Evolutionary conservation across 2,113 vertebrate species (phyloP), one percentile per base, ranked within the genome.

Genomic region (Thamnophis sirtalis): DNA sequence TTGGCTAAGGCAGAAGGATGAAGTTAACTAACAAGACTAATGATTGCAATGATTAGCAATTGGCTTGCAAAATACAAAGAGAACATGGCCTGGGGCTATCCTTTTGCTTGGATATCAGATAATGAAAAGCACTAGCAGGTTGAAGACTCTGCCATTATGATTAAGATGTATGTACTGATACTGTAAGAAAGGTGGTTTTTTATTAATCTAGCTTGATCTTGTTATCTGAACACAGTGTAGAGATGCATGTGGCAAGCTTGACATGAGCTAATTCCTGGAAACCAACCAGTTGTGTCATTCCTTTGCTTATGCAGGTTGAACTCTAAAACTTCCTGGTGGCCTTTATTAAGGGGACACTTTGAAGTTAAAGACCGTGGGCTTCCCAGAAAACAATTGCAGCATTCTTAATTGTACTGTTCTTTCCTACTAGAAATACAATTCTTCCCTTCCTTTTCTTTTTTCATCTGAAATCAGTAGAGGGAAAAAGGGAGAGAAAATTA

Each of bases 251-350:
- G 88, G 88, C 58, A 91, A 86, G 94, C 95, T 93, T 93, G 93
- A 86, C 87, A 91, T 91, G 92, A 95, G 89, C 92, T 91, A 96
- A 94, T 96, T 95, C 91, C 93, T 96, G 94, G 89, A 94, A 95
- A 84, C 19, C 93, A 94, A 85, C 85, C 95, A 93, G 91, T 94
- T 85, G 88, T 94, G 68, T 96, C 80, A 92, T 80, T 95, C 3
- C 90, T 94, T 95, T 89, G 93, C 49, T 92, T 86, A 94, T 94
- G 91, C 3, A 1, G 26, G 8, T 94, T 93, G 86, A 13, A 43
- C 89, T 93, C 55, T 90, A 94, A 95, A 93, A 7, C 4, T 90
- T 49, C 73, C 91, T 92, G 87, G 58, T 94, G 89, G 90, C 94
- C 94, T 95, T 92, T 95, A 95, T 95, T 93, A 94, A 54, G 50